Evolutionary conservation across 2,113 vertebrate species (phyloP), one percentile per base, ranked within the genome.

Genomic region (Triplophysa rosa): DNA sequence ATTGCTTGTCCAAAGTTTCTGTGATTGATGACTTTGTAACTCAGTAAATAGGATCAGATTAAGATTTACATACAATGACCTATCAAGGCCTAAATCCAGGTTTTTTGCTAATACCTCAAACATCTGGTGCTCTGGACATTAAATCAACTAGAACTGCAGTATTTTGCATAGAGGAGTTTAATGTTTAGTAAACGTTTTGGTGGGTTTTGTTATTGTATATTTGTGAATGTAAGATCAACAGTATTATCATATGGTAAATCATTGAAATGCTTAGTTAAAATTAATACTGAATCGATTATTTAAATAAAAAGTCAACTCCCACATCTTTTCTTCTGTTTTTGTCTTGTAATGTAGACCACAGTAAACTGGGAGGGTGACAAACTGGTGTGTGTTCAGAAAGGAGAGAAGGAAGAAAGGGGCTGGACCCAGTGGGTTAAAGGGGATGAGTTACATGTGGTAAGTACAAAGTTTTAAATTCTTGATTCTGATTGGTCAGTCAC

Each of bases 401-500:
- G 97, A 19, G 96, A 99, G 91, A 96, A 98, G 82, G 94, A 96
- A 87, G 96, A 95, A 68, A 94, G 96, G 75, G 97, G 97, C 29
- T 98, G 96, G 97, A 99, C 94, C 76, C 97, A 98, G 84, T 99
- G 96, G 97, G 94, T 98, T 58, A 93, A 96, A 67, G 97, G 94
- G 83, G 93, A 98, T 2, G 93, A 97, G 89, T 93, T 98, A 89
- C 95, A 99, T 87, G 92, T 99, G 96, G 96, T 98, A 93, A 77
- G n/a, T n/a, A n/a, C n/a, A n/a, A n/a, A n/a, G 74, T 54, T 23
- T 52, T 1, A 2, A 45, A 7, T 7, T 37, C 33, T 37, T 37
- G 33, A 37, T 37, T 37, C 33, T 37, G 33, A 37, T 37, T 37
- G 33, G 6, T 37, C 33, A 37, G 6, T 37, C 5, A 7, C 33